Percentiles rank a stretch among this genome's conserved stretches.
These are phyloP conservation scores for Hyles vespertilio DNA, from an alignment of 1,140 invertebrate species.

Conservation along the genomic window DNA sequence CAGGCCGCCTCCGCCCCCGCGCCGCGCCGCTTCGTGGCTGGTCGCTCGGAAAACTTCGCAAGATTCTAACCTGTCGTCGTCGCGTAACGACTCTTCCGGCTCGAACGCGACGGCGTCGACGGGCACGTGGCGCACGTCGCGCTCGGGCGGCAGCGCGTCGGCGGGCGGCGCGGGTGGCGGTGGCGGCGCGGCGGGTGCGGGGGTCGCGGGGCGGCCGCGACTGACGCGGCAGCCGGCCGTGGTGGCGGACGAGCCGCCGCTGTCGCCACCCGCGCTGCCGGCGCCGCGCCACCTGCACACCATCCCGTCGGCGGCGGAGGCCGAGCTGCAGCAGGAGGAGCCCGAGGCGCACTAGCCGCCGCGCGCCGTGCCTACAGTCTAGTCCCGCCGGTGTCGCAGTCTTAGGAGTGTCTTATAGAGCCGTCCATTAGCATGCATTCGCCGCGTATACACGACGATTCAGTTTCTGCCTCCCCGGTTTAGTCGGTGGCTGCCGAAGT, in stretches of 20 bases:
- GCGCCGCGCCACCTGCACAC: constrained; percentile 82
- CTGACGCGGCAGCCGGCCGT: constrained; percentile 86
- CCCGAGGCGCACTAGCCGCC: constrained; percentile 33
- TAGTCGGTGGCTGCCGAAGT: not conserved
- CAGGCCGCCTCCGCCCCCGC: constrained; percentile 85
- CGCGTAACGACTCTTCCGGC: constrained; percentile 91
- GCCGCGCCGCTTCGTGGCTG: constrained; percentile 89
- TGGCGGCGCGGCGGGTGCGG: constrained; percentile 33
- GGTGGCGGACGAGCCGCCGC: constrained; percentile 82
- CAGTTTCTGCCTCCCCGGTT: not conserved
- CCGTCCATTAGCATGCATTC: constrained; percentile 32
- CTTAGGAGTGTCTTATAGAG: constrained; percentile 23
- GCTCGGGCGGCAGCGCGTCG: constrained; percentile 81
- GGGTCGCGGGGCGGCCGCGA: constrained; percentile 60
- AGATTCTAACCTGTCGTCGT: constrained; percentile 91
- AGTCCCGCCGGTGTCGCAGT: not conserved
- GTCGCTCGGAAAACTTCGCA: constrained; percentile 92
- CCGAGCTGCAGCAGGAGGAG: constrained; percentile 84
- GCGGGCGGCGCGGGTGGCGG: constrained; percentile 82
- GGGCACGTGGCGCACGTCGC: constrained; percentile 88
- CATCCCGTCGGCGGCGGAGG: constrained; percentile 89
- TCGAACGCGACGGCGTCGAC: constrained; percentile 90
- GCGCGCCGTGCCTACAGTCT: not conserved
- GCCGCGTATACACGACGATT: constrained; percentile 4
- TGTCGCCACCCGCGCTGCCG: constrained; percentile 77